Percentiles rank a stretch among this genome's conserved stretches.
Conservation (phyloP, 2,113 vertebrate species). For the Phalacrocorax aristotelis region DNA sequence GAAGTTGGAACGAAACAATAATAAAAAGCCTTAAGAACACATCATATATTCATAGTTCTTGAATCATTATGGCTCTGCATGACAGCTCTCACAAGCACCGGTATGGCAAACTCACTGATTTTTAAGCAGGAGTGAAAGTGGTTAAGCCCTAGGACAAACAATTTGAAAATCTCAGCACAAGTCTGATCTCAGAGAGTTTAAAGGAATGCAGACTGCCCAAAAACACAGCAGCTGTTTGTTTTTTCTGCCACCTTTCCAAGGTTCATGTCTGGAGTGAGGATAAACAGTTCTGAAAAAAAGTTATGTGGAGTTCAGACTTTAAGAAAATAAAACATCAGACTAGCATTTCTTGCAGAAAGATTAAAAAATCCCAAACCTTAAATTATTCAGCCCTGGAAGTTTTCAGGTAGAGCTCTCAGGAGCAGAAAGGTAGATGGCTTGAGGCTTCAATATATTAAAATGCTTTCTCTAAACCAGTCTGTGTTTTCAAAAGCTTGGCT, state of each 20-base stretch:
- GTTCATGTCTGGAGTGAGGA: slow-evolving; percentile 77
- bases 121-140: slow-evolving; percentile 73
- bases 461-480: slow-evolving; percentile 28
- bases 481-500: slow-evolving; percentile 30
- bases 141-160: slow-evolving; percentile 69
- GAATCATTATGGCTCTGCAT: slow-evolving; percentile 53
- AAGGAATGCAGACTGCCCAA: slow-evolving; percentile 78
- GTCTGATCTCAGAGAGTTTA: slow-evolving; percentile 69
- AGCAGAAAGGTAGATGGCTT: slow-evolving; percentile 31
- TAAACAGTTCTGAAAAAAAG: slow-evolving; percentile 69
- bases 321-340: slow-evolving; percentile 76
- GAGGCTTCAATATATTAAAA: slow-evolving; percentile 46
- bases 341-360: slow-evolving; percentile 52
- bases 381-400: slow-evolving; percentile 58
- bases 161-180: slow-evolving; percentile 70
- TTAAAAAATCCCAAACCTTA: background rate
- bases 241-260: slow-evolving; percentile 79
- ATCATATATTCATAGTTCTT: slow-evolving; percentile 54
- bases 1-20: slow-evolving; percentile 51
- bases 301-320: slow-evolving; percentile 67
- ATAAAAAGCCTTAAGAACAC: slow-evolving; percentile 60
- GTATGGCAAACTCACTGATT: slow-evolving; percentile 55
- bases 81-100: slow-evolving; percentile 38
- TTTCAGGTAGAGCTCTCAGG: slow-evolving; percentile 57
- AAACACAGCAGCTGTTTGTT: slow-evolving; percentile 75